Base-by-base conservation (phyloP, 2,888 invertebrate genomes). In the Catonia carolina region DNA sequence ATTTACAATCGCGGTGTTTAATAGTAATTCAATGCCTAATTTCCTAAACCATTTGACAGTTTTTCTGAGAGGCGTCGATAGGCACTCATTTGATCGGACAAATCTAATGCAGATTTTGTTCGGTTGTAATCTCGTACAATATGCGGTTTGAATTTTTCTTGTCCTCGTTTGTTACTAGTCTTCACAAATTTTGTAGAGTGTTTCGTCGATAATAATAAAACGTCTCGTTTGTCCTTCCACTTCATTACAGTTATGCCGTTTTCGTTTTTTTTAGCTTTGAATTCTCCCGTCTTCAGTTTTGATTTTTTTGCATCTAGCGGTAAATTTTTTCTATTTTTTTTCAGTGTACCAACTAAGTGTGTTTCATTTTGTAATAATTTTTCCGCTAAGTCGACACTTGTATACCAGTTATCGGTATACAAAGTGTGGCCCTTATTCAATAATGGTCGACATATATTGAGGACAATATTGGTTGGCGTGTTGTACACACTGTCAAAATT, bases 51-150 rank as follows among this genome's bases (percentile, higher is more conserved):
- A 64, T 36, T 61, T 61, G 7, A 62, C 23, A 10, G 56, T 60
- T 61, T 54, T 62, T 49, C 67, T 54, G 18, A 66, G 59, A 49
- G 66, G 20, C 7, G 66, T 42, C 63, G 64, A 64, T 67, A 69
- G 33, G 66, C 66, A 37, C 55, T 64, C 66, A 68, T 65, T 60
- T 68, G 67, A 60, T 68, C 66, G 18, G 67, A 67, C 22, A 66
- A 58, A 61, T 69, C 67, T 45, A 69, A 67, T 27, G 67, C 67
- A 55, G 64, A 60, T 61, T 68, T 69, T 35, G 65, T 68, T 63
- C 63, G 66, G 55, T 68, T 69, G 58, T 67, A 67, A 15, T 63
- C 65, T 27, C 63, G 27, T 60, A 67, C 53, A 48, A 66, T 65
- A 39, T 63, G 48, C 56, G 66, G 66, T 63, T 68, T 67, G 5